These are phyloP conservation scores for Rana temporaria DNA, from an alignment of 2,113 vertebrate species.

Conservation along the genomic window DNA sequence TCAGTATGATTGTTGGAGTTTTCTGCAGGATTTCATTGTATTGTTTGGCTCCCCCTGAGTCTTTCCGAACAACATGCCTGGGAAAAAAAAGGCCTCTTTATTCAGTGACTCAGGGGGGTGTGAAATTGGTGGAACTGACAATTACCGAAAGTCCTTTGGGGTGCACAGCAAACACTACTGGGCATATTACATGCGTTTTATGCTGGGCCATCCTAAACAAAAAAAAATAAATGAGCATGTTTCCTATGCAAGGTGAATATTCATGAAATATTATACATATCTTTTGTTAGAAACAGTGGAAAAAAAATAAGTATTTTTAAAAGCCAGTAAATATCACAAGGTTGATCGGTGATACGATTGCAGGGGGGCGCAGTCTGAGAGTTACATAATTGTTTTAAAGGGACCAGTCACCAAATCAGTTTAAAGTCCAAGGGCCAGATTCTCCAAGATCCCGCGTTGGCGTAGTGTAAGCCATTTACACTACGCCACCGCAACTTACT, in stretches of 20 bases:
- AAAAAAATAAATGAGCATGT: conserved; percentile 26
- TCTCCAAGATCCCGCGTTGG: no score
- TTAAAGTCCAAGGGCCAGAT: no score
- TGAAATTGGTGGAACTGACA: conserved; percentile 44
- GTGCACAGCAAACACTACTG: conserved; percentile 27
- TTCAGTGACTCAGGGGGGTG: conserved; percentile 37
- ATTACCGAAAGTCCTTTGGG: conserved; percentile 35
- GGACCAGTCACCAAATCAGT: no score
- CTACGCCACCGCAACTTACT: no score
- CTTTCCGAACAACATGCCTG: conserved; percentile 37
- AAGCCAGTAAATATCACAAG: no score
- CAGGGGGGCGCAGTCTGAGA: no score
- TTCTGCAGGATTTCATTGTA: conserved; percentile 19
- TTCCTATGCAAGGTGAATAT: conserved; percentile 14
- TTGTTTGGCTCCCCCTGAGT: conserved; percentile 38
- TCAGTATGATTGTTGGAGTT: conserved; percentile 8
- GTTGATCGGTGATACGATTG: no score
- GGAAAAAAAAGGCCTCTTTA: conserved; percentile 16
- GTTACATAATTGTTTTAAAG: no score
- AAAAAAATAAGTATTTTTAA: not conserved
- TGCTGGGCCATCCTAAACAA: conserved; percentile 27
- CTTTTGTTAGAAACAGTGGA: not conserved
- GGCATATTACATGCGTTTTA: conserved; percentile 36
- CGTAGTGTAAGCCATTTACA: no score
- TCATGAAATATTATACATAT: conserved; percentile 18